These are phyloP conservation scores for Puntigrus tetrazona DNA, from an alignment of 2,113 vertebrate genomes.

Conservation along the genomic window DNA sequence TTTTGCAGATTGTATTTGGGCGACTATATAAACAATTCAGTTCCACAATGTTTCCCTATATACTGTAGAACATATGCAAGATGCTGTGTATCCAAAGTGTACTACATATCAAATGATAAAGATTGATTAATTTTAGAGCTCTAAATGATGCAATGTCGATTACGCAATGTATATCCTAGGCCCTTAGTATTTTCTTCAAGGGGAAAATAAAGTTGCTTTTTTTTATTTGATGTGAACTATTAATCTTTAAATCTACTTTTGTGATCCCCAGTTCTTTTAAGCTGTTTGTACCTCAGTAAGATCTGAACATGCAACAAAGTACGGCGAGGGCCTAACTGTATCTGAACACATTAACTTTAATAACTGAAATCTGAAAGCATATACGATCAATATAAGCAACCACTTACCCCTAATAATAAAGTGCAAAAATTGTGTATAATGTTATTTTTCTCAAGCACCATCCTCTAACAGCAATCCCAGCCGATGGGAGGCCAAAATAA, in stretches of 20 bases:
- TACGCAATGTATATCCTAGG: not conserved
- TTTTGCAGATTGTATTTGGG: no score
- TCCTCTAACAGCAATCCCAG: not conserved
- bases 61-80: no score
- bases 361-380: conserved; percentile 20
- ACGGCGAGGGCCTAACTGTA: not conserved
- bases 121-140: no score
- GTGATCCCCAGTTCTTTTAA: not conserved
- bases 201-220: not conserved
- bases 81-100: not conserved
- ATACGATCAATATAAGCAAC: not conserved
- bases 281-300: not conserved
- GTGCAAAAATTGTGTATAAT: not conserved
- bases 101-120: not conserved
- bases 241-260: not conserved
- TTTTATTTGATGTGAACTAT: not conserved
- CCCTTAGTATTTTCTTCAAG: not conserved
- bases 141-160: not conserved
- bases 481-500: not conserved
- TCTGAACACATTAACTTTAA: conserved; percentile 32
- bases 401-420: not conserved
- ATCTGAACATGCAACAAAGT: not conserved
- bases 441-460: not conserved
- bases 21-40: no score
- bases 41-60: no score